A percentile compares a stretch with the other conserved stretches of the same genome.
Evolutionary conservation across 2,888 invertebrate genomes (phyloP).

Genomic region (Polylopha cassiicola): DNA sequence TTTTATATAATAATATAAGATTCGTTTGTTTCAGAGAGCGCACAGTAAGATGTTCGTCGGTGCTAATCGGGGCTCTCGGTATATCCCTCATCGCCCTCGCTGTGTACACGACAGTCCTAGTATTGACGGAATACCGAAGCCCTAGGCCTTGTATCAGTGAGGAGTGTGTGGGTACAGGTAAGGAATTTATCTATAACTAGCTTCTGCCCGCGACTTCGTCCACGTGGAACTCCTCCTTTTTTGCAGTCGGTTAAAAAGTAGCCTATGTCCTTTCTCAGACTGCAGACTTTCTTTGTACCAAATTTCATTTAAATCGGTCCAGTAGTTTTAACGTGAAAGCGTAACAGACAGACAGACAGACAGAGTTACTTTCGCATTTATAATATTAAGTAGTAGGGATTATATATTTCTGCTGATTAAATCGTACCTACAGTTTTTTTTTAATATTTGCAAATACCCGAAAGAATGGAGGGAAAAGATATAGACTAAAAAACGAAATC

Average conservation of each 20-base stretch:
- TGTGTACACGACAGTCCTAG: conserved; percentile 66
- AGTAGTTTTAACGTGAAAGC: too few species aligned
- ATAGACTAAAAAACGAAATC: too few species aligned
- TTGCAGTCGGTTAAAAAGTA: too few species aligned
- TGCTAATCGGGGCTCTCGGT: conserved; percentile 70
- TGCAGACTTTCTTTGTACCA: too few species aligned
- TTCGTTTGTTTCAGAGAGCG: conserved; percentile 51
- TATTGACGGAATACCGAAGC: conserved; percentile 61
- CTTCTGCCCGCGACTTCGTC: too few species aligned
- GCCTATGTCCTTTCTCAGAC: too few species aligned
- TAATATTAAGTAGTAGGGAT: conserved; percentile 22
- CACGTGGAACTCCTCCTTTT: too few species aligned
- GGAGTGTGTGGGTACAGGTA: conserved; percentile 81
- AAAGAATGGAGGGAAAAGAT: too few species aligned
- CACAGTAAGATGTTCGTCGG: conserved; percentile 68
- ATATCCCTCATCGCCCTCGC: conserved; percentile 69
- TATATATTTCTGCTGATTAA: conserved; percentile 11
- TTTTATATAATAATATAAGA: too few species aligned
- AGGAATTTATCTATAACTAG: conserved; percentile 23
- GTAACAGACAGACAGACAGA: too few species aligned
- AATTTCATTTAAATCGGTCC: too few species aligned
- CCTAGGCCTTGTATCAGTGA: conserved; percentile 75
- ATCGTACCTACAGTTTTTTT: conserved; percentile 22
- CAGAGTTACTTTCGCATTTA: too few species aligned
- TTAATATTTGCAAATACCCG: conserved; percentile 22